Conservation (phyloP, 2,113 vertebrate species). For the Spheniscus mendiculus region DNA sequence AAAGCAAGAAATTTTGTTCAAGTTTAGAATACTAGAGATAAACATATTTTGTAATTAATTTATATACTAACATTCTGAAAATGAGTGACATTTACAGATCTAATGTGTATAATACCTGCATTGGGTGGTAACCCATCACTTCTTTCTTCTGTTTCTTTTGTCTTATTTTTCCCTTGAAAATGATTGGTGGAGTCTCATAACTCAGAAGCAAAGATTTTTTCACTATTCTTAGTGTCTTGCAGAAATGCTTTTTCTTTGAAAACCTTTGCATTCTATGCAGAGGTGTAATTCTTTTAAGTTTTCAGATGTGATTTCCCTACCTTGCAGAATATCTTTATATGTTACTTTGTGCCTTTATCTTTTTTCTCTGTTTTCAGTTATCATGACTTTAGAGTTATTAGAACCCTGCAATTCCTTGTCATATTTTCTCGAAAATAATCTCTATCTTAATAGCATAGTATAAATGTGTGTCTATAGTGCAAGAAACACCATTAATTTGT, state of each 20-base stretch:
- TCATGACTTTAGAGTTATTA: neutral
- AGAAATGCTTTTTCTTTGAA: neutral
- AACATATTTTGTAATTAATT: neutral
- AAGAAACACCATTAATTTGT: neutral
- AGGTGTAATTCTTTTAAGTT: neutral
- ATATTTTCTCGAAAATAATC: neutral
- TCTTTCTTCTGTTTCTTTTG: neutral
- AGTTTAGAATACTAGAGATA: neutral
- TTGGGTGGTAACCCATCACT: neutral
- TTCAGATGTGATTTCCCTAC: neutral
- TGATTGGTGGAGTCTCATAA: neutral
- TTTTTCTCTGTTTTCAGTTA: neutral
- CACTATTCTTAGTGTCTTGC: neutral
- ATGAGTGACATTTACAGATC: neutral
- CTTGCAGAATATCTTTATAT: neutral
- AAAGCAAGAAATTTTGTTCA: neutral
- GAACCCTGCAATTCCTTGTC: neutral
- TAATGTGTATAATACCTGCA: neutral
- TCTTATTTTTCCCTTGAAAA: neutral
- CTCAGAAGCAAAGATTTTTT: neutral
- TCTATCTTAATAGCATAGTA: neutral
- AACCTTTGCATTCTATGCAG: neutral
- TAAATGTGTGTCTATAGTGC: neutral
- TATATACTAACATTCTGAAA: neutral
- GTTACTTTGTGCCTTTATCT: neutral